Conservation (phyloP, 1,140 invertebrate genomes). For the Helicorthomorpha holstii region DNA sequence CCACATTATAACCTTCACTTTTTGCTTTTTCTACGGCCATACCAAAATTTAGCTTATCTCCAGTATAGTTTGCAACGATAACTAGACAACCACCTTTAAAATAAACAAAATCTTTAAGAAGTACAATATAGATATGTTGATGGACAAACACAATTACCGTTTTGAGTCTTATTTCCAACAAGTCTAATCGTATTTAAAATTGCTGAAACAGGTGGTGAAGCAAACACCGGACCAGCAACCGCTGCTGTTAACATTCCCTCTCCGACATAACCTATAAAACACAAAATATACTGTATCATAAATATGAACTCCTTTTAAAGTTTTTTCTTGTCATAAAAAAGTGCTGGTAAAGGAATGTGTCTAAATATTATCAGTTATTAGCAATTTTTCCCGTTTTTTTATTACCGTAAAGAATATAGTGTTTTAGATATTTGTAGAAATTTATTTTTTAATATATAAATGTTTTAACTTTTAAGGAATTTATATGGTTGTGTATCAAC, state of each 20-base stretch:
- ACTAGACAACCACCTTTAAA: slow-evolving; percentile 46
- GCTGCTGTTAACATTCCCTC: slow-evolving; percentile 53
- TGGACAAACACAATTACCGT: slow-evolving; percentile 17
- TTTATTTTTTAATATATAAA: background rate
- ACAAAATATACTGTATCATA: background rate
- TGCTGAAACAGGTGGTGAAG: slow-evolving; percentile 50
- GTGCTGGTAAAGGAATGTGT: background rate
- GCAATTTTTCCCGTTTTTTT: background rate
- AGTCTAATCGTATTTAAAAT: slow-evolving; percentile 46
- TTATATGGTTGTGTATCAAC: slow-evolving; percentile 4
- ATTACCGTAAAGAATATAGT: background rate
- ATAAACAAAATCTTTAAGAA: background rate
- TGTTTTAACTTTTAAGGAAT: slow-evolving; percentile 5
- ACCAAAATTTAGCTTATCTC: slow-evolving; percentile 71
- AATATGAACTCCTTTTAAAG: background rate
- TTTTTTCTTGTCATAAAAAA: background rate
- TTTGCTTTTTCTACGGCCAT: slow-evolving; percentile 55
- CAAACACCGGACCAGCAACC: slow-evolving; percentile 56
- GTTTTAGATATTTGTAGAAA: background rate
- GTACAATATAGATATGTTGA: slow-evolving; percentile 1
- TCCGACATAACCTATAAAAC: slow-evolving; percentile 51
- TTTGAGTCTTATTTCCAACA: slow-evolving; percentile 33
- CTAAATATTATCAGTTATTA: background rate
- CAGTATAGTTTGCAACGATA: slow-evolving; percentile 70
- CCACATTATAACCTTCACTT: slow-evolving; percentile 41